Conservation (phyloP, 2,113 vertebrate genomes). For the Pipa parva region DNA sequence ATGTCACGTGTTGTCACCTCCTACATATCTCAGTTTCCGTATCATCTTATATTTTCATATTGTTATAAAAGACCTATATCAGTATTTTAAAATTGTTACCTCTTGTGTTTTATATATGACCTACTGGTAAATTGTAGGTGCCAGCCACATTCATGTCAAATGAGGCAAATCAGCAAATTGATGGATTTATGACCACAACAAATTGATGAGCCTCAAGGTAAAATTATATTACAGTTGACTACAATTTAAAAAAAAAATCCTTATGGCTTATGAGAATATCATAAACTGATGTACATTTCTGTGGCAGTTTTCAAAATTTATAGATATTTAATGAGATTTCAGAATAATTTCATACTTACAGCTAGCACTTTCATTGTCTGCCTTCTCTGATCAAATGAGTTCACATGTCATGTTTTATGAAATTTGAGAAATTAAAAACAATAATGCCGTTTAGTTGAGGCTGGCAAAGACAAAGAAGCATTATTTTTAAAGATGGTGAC, state of each 20-base stretch:
- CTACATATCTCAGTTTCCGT: too few species aligned
- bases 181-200: slow-evolving; percentile 24
- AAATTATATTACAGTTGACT: slow-evolving; percentile 33
- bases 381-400: slow-evolving; percentile 15
- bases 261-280: not conserved
- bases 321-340: slow-evolving; percentile 28
- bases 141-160: slow-evolving; percentile 10
- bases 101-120: slow-evolving; percentile 1
- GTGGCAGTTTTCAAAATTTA: slow-evolving; percentile 21
- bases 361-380: slow-evolving; percentile 14
- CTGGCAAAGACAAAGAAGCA: too few species aligned
- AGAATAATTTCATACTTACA: slow-evolving; percentile 25
- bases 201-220: slow-evolving; percentile 14
- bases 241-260: slow-evolving; percentile 15
- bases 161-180: slow-evolving; percentile 19
- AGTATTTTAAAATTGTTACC: slow-evolving; percentile 7
- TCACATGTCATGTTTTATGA: slow-evolving; percentile 1
- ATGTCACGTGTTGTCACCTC: too few species aligned
- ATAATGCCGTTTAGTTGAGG: not conserved
- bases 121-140: slow-evolving; percentile 15
- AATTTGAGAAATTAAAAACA: not conserved
- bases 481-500: not conserved
- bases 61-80: too few species aligned
- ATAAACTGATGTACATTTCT: slow-evolving; percentile 18
- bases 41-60: too few species aligned